A percentile compares a stretch with the other conserved stretches of the same genome.
Evolutionary conservation across 2,113 vertebrate genomes (phyloP).

Genomic region (Charina bottae): DNA sequence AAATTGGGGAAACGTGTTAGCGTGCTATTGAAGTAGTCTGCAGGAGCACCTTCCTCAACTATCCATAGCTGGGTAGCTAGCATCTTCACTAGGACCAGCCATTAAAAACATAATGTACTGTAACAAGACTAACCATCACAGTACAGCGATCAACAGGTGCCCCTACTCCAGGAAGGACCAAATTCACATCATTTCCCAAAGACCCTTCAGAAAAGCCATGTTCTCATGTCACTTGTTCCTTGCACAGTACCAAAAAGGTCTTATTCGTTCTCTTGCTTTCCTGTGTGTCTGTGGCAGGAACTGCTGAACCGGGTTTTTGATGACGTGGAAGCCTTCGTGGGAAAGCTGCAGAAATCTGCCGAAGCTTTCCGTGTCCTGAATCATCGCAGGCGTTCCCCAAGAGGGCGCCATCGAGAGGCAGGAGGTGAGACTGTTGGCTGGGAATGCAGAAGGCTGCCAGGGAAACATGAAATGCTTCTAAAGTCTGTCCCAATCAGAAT

Average conservation of each 20-base stretch:
- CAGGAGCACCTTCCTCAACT: no score
- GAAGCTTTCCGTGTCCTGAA: slow-evolving; percentile 81
- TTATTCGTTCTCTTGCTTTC: background rate
- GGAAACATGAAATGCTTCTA: background rate
- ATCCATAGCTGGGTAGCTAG: no score
- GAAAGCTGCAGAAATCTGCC: slow-evolving; percentile 82
- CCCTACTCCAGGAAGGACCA: background rate
- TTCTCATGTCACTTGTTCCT: background rate
- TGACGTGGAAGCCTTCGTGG: slow-evolving; percentile 86
- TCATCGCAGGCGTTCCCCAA: slow-evolving; percentile 83
- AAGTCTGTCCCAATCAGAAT: background rate
- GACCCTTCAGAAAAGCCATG: background rate
- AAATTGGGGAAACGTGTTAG: background rate
- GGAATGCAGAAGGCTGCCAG: background rate
- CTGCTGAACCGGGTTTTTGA: slow-evolving; percentile 89
- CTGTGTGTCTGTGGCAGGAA: slow-evolving; percentile 67
- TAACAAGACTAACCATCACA: background rate
- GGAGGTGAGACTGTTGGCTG: slow-evolving; percentile 56
- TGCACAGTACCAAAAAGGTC: background rate
- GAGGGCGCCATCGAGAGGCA: slow-evolving; percentile 74
- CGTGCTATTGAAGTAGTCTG: background rate
- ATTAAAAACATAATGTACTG: background rate
- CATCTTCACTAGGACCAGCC: no score
- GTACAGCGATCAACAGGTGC: background rate
- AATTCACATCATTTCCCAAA: background rate